Evolutionary conservation across 2,113 vertebrate genomes (phyloP), one percentile per base, ranked within the genome.

Genomic region (Excalfactoria chinensis): DNA sequence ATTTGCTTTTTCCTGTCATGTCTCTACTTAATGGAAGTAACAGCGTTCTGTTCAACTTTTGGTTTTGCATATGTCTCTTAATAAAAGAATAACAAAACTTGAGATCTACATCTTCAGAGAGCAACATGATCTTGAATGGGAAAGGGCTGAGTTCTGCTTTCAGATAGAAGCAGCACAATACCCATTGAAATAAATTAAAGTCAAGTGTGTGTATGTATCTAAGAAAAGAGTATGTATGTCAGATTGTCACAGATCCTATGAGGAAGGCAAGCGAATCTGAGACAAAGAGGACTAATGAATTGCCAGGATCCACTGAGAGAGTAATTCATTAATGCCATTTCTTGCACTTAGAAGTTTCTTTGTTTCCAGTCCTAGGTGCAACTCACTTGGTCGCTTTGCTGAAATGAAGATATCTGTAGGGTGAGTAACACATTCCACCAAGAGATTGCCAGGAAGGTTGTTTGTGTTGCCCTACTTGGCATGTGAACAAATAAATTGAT

Each of bases 261-360:
- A 80, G 43, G 68, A 73, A 87, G 56, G 34, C 3, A 3, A 92
- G 60, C 37, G 80, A 77, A 87, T 76, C 71, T 63, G 81, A 87
- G 86, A 90, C 84, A 89, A 90, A 91, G 68, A 91, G 79, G 30
- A 80, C 93, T 89, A 93, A 92, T 95, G 78, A 94, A 89, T 95
- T 84, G 86, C 79, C 3, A 0, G 23, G 43, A 85, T 80, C 43
- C 46, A 83, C 67, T 82, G 74, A 68, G 70, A 89, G 80, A 88
- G 70, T 89, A 74, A 70, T 96, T 85, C 75, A 55, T 94, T 92
- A 88, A 73, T 92, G 35, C 73, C 63, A 17, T 84, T 95, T 46
- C 49, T 94, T 58, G 17, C 49, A 84, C 32, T 84, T 35, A 49
- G 60, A 28, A 82, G 7, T 85, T 93, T 90, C 60, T 79, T 56